Base-by-base conservation (phyloP, 2,797 vertebrate genomes). In the Xenentodon cancila region DNA sequence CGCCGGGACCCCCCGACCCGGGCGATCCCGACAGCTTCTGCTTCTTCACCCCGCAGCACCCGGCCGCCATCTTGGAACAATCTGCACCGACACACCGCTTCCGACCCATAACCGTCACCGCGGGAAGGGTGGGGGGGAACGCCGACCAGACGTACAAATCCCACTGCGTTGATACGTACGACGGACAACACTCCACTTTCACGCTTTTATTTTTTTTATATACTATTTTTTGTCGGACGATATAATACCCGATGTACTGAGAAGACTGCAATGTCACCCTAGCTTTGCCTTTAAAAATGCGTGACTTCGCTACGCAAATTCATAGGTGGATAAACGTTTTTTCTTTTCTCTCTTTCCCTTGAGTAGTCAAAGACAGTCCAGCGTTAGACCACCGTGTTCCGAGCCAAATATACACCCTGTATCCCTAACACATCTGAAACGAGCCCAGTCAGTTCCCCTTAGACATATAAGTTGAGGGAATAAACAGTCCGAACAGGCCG, bases 41-140 rank as follows among this genome's bases (percentile, higher is more conserved):
- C 96, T 99, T 99, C 96, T 99, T 99, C 96, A 98, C 97, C 96
- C 97, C 96, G 94, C 97, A 98, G 96, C 97, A 99, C 92, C 97
- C 97, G 95, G 96, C 97, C 96, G 97, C 97, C 97, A 99, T 99
- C 96, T 99, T 99, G 96, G 95, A 96, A 94, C 95, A 95, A 94
- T 95, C 96, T 94, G 94, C 94, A 96, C 96, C 97, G 94, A 95
- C 96, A 95, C 95, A 95, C 95, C 96, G 96, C 95, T 96, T 96
- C 95, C 95, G 95, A 96, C 95, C 96, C 96, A 96, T 96, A 93
- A 95, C 95, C 93, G 94, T 94, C 94, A 93, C 92, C 88, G 93
- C 95, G 94, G 95, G 94, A 94, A 90, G 92, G 94, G 92, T 93
- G 93, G 93, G 92, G 89, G 90, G 90, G 82, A 78, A 93, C 92